A percentile compares a stretch with the other conserved stretches of the same genome.
phyloP scores from a whole-genome alignment of 2,797 vertebrate genomes.

The Alauda arvensis region DNA sequence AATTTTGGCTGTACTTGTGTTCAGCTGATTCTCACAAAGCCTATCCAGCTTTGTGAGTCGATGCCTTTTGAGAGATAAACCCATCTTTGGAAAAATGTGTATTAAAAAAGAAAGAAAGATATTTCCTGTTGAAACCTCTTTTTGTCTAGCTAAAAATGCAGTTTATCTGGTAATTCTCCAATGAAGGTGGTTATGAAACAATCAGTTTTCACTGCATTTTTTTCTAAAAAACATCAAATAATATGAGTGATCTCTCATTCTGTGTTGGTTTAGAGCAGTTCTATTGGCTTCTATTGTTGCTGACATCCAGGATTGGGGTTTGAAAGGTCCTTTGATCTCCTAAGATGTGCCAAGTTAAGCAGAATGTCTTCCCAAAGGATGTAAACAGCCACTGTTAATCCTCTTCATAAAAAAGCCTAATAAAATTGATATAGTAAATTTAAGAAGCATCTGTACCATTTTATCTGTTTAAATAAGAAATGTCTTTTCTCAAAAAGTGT shows the following conservation, averaged over 20 bases:
- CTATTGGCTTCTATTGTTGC: neutral
- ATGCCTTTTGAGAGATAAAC: neutral
- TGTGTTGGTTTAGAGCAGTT: neutral
- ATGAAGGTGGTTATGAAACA: neutral
- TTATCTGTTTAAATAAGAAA: neutral
- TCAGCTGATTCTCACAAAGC: neutral
- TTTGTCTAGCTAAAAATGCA: neutral
- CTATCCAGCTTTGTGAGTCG: neutral
- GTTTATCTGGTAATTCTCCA: neutral
- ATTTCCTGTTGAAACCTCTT: neutral
- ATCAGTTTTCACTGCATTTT: neutral
- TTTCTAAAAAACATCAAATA: neutral
- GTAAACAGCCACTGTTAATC: neutral
- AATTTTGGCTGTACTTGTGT: neutral
- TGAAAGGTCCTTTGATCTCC: neutral
- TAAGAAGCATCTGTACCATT: neutral
- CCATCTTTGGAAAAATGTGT: neutral
- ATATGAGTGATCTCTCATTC: neutral
- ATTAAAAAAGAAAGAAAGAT: neutral
- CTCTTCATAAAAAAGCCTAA: neutral
- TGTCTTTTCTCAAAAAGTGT: neutral
- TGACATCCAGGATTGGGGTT: neutral
- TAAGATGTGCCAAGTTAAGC: neutral
- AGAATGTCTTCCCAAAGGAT: neutral
- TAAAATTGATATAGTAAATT: neutral